Conservation (phyloP, 2,888 invertebrate species). For the Acrobasis suavella region DNA sequence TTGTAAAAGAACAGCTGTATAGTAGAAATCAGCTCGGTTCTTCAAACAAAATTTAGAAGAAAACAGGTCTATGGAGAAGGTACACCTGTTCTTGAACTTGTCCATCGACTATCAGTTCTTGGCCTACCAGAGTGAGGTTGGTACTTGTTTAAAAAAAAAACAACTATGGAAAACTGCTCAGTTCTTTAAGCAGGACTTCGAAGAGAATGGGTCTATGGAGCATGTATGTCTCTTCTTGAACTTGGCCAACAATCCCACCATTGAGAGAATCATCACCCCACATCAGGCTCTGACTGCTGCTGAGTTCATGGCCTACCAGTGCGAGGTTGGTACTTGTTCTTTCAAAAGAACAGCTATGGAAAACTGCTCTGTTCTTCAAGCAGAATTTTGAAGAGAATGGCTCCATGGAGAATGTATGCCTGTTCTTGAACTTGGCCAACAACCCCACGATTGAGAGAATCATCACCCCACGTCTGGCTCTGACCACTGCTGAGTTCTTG, state of each 20-base stretch:
- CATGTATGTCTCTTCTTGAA: conserved; percentile 99
- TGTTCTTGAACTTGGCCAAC: conserved; percentile 99
- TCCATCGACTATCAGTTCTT: conserved; percentile 99
- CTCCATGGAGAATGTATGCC: conserved; percentile 99
- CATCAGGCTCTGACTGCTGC: conserved; percentile 98
- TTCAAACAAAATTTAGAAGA: conserved; percentile 99
- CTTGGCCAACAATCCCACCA: conserved; percentile 99
- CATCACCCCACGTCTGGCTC: conserved; percentile 98
- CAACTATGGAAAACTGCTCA: conserved; percentile 99
- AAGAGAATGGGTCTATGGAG: conserved; percentile 99
- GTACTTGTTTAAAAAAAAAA: no score
- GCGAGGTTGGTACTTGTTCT: conserved; percentile 84
- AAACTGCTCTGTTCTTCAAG: conserved; percentile 99
- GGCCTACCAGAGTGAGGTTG: conserved; percentile 97
- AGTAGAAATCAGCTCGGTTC: conserved; percentile 99
- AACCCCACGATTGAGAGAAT: conserved; percentile 99
- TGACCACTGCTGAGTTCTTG: conserved; percentile 99
- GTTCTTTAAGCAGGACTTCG: conserved; percentile 94
- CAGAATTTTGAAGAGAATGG: conserved; percentile 99
- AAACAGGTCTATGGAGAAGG: conserved; percentile 99
- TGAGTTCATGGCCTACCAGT: conserved; percentile 99
- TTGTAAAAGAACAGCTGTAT: conserved; percentile 64
- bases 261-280: conserved; percentile 99
- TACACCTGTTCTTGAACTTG: conserved; percentile 99
- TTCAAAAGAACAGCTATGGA: conserved; percentile 78